These are phyloP conservation scores for Astreopora myriophthalma DNA, from an alignment of 64 coral and sea anemone species.

Conservation along the genomic window DNA sequence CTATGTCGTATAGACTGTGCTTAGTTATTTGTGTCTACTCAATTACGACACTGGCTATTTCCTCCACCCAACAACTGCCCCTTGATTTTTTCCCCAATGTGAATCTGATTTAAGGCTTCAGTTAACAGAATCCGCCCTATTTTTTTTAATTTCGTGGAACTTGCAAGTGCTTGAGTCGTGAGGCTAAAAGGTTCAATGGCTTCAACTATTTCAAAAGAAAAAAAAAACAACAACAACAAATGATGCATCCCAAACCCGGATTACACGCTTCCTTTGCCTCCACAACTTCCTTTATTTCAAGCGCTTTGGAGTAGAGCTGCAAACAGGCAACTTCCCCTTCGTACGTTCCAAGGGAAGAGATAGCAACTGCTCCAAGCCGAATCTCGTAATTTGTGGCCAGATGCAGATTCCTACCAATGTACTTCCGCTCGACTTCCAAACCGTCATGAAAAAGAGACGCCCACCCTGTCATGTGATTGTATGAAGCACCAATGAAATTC, in stretches of 20 bases:
- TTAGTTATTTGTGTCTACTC: too few relatives aligned
- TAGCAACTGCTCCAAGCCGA: conserved; percentile 54
- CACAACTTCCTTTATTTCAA: conserved; percentile 25
- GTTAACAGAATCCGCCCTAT: too few relatives aligned
- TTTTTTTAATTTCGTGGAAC: too few relatives aligned
- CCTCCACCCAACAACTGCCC: too few relatives aligned
- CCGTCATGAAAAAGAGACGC: conserved; percentile 68
- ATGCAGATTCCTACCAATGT: conserved; percentile 23
- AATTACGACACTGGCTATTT: too few relatives aligned
- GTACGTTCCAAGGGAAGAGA: background rate
- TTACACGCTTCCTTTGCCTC: conserved; percentile 45
- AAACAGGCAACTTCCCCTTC: conserved; percentile 58
- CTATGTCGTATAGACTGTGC: background rate
- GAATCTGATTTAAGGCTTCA: too few relatives aligned
- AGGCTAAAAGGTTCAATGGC: too few relatives aligned
- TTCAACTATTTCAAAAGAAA: too few relatives aligned
- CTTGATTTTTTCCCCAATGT: too few relatives aligned
- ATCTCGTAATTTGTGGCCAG: conserved; percentile 57
- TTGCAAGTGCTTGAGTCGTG: too few relatives aligned
- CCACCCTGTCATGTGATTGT: conserved; percentile 59
- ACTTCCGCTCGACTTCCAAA: background rate
- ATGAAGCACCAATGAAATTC: conserved; percentile 76
- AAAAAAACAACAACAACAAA: background rate
- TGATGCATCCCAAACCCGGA: conserved; percentile 10
- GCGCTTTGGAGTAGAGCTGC: conserved; percentile 68